Evolutionary conservation across 2,113 vertebrate species (phyloP).

Genomic region (Microtus ochrogaster): DNA sequence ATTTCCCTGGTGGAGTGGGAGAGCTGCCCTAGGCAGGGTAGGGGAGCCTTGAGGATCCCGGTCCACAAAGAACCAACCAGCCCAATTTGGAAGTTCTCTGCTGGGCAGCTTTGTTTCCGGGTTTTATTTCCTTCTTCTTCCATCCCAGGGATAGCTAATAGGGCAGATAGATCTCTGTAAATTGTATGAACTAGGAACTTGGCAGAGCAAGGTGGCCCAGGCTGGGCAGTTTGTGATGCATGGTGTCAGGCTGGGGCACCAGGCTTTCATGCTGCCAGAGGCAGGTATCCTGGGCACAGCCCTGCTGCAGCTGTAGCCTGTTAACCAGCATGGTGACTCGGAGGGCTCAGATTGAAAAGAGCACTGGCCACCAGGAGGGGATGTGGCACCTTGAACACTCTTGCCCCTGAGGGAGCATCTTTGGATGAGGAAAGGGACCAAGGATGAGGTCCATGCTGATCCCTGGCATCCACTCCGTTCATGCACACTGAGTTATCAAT

Average conservation of each 20-base stretch:
- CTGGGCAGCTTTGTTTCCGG: neutral
- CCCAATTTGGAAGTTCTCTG: neutral
- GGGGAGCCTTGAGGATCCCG: rapidly evolving
- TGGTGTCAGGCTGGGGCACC: neutral
- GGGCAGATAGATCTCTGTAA: neutral
- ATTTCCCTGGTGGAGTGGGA: neutral
- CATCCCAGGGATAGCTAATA: neutral
- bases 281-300: neutral
- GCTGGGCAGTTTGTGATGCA: neutral
- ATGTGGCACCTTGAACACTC: neutral
- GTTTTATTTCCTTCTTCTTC: neutral
- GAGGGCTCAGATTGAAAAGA: neutral
- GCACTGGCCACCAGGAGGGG: neutral
- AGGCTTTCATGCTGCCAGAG: rapidly evolving
- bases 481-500: neutral
- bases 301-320: too few relatives aligned
- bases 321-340: neutral
- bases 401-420: neutral
- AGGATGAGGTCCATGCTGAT: too few relatives aligned
- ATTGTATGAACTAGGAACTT: neutral
- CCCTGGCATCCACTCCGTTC: neutral
- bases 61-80: too few relatives aligned
- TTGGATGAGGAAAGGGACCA: neutral
- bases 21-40: neutral
- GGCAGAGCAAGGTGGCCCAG: neutral